Evolutionary conservation across 2,888 invertebrate species (phyloP).

Genomic region (Eumacrocentrus americanus): DNA sequence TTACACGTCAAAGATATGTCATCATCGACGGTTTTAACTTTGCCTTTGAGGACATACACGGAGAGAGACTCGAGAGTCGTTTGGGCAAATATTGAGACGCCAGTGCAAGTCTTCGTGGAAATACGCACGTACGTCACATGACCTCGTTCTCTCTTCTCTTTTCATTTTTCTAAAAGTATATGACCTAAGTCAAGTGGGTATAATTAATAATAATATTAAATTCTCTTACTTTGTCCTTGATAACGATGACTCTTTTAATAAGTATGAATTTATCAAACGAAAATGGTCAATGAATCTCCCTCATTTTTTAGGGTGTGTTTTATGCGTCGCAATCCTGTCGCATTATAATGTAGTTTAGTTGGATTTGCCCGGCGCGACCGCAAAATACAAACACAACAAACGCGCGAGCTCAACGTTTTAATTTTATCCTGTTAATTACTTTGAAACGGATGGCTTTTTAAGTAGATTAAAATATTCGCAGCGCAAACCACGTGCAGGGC

Average conservation of each 20-base stretch:
- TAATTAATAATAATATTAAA: no score
- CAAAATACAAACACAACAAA: conserved; percentile 48
- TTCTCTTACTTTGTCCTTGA: no score
- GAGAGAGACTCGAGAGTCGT: conserved; percentile 20
- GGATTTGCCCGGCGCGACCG: conserved; percentile 54
- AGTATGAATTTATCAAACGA: not conserved
- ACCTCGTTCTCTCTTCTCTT: conserved; percentile 17
- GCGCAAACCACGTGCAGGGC: conserved; percentile 30
- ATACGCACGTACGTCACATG: conserved; percentile 5
- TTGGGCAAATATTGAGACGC: conserved; percentile 29
- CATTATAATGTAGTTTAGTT: conserved; percentile 57
- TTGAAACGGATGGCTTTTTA: conserved; percentile 59
- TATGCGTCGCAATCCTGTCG: conserved; percentile 42
- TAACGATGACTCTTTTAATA: no score
- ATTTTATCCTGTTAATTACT: conserved; percentile 60
- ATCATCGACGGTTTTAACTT: not conserved
- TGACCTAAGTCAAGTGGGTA: no score
- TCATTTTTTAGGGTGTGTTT: not conserved
- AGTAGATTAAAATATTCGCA: conserved; percentile 60
- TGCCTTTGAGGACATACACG: not conserved
- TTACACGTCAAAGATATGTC: conserved; percentile 42
- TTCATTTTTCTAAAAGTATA: not conserved
- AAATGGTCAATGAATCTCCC: not conserved
- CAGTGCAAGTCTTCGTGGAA: conserved; percentile 28
- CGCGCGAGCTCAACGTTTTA: conserved; percentile 51